Conservation (phyloP, 2,888 invertebrate species). For the Liposcelis brunnea region DNA sequence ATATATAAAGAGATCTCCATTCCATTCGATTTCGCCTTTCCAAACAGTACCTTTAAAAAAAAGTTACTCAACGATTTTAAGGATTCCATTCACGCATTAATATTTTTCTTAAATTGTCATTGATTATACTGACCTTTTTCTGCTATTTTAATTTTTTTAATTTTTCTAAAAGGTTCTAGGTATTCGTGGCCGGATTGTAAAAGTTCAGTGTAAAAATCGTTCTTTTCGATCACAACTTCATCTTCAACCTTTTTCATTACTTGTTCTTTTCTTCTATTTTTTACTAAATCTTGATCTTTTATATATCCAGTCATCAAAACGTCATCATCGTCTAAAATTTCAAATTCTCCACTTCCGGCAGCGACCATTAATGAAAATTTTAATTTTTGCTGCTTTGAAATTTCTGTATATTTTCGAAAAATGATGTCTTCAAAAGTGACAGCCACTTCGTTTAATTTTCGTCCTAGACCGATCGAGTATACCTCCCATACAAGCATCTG, state of each 20-base stretch:
- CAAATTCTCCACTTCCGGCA: slow-evolving; percentile 4
- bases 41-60: too few relatives aligned
- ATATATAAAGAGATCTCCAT: too few relatives aligned
- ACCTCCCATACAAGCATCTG: background rate
- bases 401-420: background rate
- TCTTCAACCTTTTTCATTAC: background rate
- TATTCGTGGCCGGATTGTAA: slow-evolving; percentile 1
- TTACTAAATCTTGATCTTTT: background rate
- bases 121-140: background rate
- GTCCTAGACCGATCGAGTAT: background rate
- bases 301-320: background rate
- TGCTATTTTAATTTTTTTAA: background rate
- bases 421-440: background rate
- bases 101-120: too few relatives aligned
- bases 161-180: background rate
- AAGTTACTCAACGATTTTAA: too few relatives aligned
- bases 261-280: too few relatives aligned
- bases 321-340: background rate
- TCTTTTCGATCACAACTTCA: background rate
- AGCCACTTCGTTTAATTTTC: background rate
- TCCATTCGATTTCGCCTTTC: too few relatives aligned
- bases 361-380: background rate
- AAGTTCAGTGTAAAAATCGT: slow-evolving; percentile 1
- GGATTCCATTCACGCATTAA: too few relatives aligned
- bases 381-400: background rate